A percentile compares a stretch with the other conserved stretches of the same genome.
Evolutionary conservation across 2,888 invertebrate species (phyloP).

Genomic region (Tridacna gigas): DNA sequence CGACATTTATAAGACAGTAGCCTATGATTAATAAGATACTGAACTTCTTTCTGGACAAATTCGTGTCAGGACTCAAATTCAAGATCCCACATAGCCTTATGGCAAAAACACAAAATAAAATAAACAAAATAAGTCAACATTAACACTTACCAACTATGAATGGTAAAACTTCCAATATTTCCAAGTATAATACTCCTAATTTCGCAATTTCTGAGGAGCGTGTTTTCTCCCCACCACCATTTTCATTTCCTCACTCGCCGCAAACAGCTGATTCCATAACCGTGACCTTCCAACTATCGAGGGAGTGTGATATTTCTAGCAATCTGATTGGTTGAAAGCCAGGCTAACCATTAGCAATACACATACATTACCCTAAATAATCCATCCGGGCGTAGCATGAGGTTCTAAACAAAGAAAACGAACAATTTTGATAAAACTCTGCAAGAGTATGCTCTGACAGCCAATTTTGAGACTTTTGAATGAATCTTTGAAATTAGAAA

Average conservation of each 20-base stretch:
- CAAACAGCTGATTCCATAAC: constrained; percentile 66
- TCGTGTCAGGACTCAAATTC: not conserved
- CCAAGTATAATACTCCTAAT: not conserved
- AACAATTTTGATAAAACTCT: constrained; percentile 28
- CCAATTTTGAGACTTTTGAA: not conserved
- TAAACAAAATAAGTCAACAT: not conserved
- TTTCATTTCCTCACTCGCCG: constrained; percentile 48
- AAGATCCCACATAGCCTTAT: not conserved
- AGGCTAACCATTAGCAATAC: constrained; percentile 61
- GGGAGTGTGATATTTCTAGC: constrained; percentile 56
- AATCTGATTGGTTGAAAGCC: constrained; percentile 58
- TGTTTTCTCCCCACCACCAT: constrained; percentile 40
- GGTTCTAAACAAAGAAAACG: constrained; percentile 52
- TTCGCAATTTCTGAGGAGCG: constrained; percentile 3
- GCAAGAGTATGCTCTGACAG: constrained; percentile 53
- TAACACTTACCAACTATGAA: not conserved
- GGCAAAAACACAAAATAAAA: not conserved
- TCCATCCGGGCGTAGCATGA: constrained; percentile 44
- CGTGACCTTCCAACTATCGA: constrained; percentile 60
- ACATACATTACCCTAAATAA: constrained; percentile 66
- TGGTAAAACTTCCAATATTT: not conserved
- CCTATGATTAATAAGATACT: not conserved
- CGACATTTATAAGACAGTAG: too few relatives aligned
- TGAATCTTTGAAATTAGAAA: not conserved
- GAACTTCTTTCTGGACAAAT: constrained; percentile 39